These are phyloP conservation scores for Brevimyrus niger DNA, from an alignment of 2,113 vertebrate genomes.

Conservation along the genomic window DNA sequence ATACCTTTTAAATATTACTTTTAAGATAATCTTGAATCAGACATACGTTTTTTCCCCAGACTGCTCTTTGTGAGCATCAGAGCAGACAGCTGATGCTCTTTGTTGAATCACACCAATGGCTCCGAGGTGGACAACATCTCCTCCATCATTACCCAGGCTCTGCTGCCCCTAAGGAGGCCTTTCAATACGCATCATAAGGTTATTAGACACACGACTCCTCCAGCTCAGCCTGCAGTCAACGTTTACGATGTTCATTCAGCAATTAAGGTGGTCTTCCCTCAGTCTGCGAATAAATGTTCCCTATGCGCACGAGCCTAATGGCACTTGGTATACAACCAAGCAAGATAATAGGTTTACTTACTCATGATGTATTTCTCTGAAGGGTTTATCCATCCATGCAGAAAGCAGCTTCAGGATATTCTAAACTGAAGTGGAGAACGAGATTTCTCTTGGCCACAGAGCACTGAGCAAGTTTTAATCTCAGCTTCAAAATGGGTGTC, in stretches of 20 bases:
- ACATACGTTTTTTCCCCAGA: background rate
- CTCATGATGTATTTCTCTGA: background rate
- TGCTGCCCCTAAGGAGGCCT: background rate
- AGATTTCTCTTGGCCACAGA: background rate
- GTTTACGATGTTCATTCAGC: background rate
- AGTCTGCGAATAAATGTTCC: background rate
- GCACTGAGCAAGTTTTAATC: background rate
- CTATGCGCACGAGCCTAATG: background rate
- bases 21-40: background rate
- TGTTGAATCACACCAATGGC: slow-evolving; percentile 40
- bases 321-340: background rate
- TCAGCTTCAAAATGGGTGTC: background rate
- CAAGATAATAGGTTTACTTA: background rate
- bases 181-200: slow-evolving; percentile 20
- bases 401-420: background rate
- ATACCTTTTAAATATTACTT: background rate
- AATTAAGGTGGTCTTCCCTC: slow-evolving; percentile 13
- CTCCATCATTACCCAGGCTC: slow-evolving; percentile 23
- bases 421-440: background rate
- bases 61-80: background rate
- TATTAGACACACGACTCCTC: slow-evolving; percentile 13
- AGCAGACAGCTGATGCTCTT: background rate
- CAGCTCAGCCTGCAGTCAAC: background rate
- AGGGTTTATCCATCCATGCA: slow-evolving; percentile 12
- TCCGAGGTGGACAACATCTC: slow-evolving; percentile 34